phyloP scores from a whole-genome alignment of 2,113 vertebrate species.

The Chlamydotis undulata region DNA sequence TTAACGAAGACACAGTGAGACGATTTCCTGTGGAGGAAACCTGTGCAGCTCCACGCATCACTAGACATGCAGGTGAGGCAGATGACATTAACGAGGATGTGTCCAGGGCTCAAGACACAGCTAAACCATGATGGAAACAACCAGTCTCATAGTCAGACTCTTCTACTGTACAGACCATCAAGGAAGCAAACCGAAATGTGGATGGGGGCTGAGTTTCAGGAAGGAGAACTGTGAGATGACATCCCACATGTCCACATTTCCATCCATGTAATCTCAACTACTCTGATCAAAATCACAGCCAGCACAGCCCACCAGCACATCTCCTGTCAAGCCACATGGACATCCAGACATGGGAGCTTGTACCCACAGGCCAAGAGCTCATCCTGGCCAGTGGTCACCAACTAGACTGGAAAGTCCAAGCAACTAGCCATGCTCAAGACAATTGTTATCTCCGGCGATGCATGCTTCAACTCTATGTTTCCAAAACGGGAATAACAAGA shows the following conservation, averaged over 20 bases:
- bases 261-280: neutral
- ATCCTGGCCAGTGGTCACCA: neutral
- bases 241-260: neutral
- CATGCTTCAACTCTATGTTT: neutral
- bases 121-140: neutral
- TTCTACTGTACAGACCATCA: rapidly evolving
- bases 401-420: neutral
- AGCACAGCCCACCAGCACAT: neutral
- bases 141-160: neutral
- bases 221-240: rapidly evolving
- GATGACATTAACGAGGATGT: neutral
- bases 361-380: neutral
- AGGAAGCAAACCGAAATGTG: neutral
- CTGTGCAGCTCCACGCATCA: neutral
- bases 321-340: rapidly evolving
- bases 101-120: neutral
- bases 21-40: neutral
- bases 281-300: neutral
- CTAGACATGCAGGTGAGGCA: neutral
- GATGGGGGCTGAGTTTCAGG: neutral
- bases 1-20: neutral
- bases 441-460: neutral
- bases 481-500: neutral
- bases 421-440: neutral
- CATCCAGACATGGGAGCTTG: neutral